phyloP scores from a whole-genome alignment of 2,113 vertebrate genomes.

The Calyptomena viridis region DNA sequence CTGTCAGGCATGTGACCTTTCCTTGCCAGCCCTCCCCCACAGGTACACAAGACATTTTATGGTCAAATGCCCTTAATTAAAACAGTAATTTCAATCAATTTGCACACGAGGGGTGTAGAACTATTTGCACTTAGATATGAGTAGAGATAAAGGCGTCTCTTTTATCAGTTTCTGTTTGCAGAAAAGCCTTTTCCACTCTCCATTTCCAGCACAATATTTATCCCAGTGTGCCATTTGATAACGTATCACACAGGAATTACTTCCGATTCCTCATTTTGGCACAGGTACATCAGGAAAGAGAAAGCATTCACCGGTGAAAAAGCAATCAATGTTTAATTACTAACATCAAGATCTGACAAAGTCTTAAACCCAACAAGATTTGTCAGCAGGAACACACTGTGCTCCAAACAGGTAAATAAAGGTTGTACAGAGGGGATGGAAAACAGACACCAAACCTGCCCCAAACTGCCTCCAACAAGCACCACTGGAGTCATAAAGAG shows the following conservation, averaged over 20 bases:
- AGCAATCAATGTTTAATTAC: not conserved
- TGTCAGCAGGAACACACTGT: not conserved
- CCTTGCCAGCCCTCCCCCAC: not conserved
- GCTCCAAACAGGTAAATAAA: not conserved
- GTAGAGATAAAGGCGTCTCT: not conserved
- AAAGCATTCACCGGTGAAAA: not conserved
- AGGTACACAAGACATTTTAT: not conserved
- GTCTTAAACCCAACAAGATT: not conserved
- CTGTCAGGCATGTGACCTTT: too few species aligned
- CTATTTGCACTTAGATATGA: not conserved
- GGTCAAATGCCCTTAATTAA: not conserved
- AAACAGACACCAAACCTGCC: not conserved
- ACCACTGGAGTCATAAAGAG: not conserved
- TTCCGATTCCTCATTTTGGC: not conserved
- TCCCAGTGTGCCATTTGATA: not conserved
- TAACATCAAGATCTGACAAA: not conserved
- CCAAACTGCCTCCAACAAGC: not conserved
- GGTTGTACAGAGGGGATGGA: not conserved
- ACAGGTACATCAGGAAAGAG: not conserved
- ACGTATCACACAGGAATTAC: not conserved
- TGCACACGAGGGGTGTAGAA: not conserved
- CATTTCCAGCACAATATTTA: not conserved
- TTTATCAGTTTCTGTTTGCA: conserved; percentile 7
- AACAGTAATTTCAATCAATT: not conserved
- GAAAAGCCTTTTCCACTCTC: not conserved